These are phyloP conservation scores for Halisarca cf. caerulea DNA, from an alignment of 37 sponge, comb jelly and placozoan genomes.

Conservation along the genomic window DNA sequence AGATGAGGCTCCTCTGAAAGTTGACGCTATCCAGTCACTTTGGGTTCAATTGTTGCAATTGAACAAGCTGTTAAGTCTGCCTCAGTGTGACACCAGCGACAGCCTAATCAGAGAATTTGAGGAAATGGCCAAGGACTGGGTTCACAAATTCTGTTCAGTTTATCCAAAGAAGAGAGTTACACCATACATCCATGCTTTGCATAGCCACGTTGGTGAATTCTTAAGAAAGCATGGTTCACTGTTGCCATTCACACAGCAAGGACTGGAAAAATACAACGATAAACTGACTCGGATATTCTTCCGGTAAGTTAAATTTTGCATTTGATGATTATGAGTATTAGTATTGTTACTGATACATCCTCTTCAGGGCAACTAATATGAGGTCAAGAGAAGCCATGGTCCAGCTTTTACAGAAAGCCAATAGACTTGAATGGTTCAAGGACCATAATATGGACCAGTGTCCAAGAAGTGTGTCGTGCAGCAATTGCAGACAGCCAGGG, in stretches of 20 bases:
- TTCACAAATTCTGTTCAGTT: not conserved
- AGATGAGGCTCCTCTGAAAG: not conserved
- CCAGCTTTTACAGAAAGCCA: conserved; percentile 1
- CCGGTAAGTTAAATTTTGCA: not conserved
- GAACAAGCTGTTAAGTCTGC: not conserved
- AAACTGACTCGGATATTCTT: not conserved
- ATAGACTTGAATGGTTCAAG: not conserved
- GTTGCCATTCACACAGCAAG: conserved; percentile 30
- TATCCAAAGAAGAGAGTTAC: not conserved
- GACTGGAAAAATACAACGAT: conserved; percentile 28
- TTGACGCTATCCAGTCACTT: not conserved
- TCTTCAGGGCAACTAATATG: conserved; percentile 11
- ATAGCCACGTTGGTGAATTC: conserved; percentile 17
- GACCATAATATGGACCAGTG: not conserved
- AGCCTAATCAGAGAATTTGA: not conserved
- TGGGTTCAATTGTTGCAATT: conserved; percentile 17
- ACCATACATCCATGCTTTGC: conserved; percentile 32
- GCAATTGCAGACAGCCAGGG: not conserved
- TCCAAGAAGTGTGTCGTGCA: not conserved
- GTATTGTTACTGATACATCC: not conserved
- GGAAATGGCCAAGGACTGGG: not conserved
- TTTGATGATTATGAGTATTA: not conserved
- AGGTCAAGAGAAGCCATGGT: not conserved
- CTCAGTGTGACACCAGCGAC: not conserved
- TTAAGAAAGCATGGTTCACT: conserved; percentile 6